A percentile compares a stretch with the other conserved stretches of the same genome.
Evolutionary conservation across 2,113 vertebrate species (phyloP).

Genomic region (Clupea harengus): DNA sequence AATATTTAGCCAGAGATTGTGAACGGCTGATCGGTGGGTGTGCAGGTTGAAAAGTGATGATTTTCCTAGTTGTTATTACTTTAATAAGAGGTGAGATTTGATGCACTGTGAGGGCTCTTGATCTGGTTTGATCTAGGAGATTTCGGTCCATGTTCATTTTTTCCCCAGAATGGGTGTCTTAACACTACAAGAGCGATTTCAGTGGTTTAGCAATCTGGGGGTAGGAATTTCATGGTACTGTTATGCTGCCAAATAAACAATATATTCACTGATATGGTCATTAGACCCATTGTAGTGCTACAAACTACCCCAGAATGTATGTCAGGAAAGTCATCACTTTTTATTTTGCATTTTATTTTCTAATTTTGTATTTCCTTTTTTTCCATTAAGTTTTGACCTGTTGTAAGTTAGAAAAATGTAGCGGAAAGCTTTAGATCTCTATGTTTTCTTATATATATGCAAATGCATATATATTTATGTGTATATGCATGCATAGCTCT

Average conservation of each 20-base stretch:
- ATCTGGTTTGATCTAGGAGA: neutral
- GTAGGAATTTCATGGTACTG: neutral
- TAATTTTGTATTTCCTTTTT: constrained; percentile 25
- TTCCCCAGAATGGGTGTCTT: neutral
- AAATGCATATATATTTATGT: constrained; percentile 37
- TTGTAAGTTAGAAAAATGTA: constrained; percentile 24
- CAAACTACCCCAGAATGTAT: neutral
- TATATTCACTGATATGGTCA: neutral
- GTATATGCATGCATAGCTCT: constrained; percentile 47
- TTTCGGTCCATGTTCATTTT: neutral
- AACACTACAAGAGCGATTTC: neutral
- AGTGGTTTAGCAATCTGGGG: neutral
- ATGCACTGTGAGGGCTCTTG: neutral
- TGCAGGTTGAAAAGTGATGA: constrained; percentile 29
- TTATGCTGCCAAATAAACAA: neutral
- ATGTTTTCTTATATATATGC: neutral
- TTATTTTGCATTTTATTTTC: constrained; percentile 43
- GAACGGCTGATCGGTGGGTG: neutral
- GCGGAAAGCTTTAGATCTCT: constrained; percentile 11
- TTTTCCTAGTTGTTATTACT: constrained; percentile 30
- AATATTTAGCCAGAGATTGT: neutral
- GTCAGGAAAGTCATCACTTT: constrained; percentile 12
- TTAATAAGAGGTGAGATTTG: neutral
- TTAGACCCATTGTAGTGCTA: neutral
- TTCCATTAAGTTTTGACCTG: constrained; percentile 32